Percentiles rank a stretch among this genome's conserved stretches.
Evolutionary conservation across 2,888 invertebrate species (phyloP).

Genomic region (Beris chalybata): DNA sequence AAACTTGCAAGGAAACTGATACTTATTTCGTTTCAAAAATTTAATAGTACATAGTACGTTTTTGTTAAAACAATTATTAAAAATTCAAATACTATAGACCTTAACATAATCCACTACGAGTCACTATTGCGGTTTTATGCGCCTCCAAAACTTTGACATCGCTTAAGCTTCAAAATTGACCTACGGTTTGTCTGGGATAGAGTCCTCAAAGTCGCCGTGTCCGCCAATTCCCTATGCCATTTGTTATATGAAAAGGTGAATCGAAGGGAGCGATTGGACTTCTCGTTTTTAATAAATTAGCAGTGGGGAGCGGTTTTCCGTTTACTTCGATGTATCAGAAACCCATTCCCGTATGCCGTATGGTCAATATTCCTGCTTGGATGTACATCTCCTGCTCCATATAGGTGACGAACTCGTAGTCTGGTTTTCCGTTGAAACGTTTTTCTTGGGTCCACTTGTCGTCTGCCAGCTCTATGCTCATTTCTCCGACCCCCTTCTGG

Average conservation of each 20-base stretch:
- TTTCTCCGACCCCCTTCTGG: too few relatives aligned
- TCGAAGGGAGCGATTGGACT: constrained; percentile 72
- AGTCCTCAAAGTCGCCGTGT: constrained; percentile 68
- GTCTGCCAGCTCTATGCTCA: too few relatives aligned
- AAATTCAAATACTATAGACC: constrained; percentile 44
- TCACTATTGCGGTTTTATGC: constrained; percentile 60
- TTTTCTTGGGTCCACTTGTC: constrained; percentile 49
- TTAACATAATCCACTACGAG: constrained; percentile 50
- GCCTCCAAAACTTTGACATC: constrained; percentile 69
- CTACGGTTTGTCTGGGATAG: constrained; percentile 70
- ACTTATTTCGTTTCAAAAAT: too few relatives aligned
- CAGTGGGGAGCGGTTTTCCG: constrained; percentile 49
- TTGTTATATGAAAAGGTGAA: constrained; percentile 70
- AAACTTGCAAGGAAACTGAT: too few relatives aligned
- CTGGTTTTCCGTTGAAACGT: constrained; percentile 48
- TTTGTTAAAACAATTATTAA: too few relatives aligned
- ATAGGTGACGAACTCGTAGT: constrained; percentile 50
- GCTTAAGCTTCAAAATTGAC: constrained; percentile 66
- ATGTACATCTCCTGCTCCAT: constrained; percentile 37
- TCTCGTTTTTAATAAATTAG: constrained; percentile 59
- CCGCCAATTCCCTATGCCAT: constrained; percentile 82
- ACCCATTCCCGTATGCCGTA: constrained; percentile 44
- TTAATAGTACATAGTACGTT: too few relatives aligned
- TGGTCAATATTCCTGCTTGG: constrained; percentile 66
- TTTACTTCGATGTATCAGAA: constrained; percentile 44